Evolutionary conservation across 1,140 invertebrate species (phyloP), one percentile per base, ranked within the genome.

Genomic region (Nephotettix cincticeps): DNA sequence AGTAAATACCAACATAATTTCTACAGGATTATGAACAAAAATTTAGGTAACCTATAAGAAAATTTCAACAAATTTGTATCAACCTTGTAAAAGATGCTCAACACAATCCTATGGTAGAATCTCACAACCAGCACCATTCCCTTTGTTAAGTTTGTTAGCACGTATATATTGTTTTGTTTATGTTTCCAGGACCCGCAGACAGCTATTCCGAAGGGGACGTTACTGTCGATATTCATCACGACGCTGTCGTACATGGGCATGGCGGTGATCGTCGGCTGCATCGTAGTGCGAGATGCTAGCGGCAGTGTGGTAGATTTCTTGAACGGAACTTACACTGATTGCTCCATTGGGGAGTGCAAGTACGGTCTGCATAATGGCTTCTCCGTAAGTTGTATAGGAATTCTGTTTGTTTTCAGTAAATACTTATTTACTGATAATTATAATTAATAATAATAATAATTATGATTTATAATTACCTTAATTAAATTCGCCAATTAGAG

Each of bases 141-240:
- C n/a, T 43, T n/a, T 11, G n/a, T 43, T n/a, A 43, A 43, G 9
- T 43, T 43, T 43, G 40, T 43, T n/a, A n/a, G n/a, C n/a, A n/a
- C n/a, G n/a, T 36, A 36, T 36, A 6, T 36, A 36, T 36, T 36
- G 14, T 36, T 36, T 14, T 36, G 25, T 70, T 3, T 40, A 9
- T 45, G 58, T 30, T 70, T 80, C 40, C 80, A 98, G 94, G 94
- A 99, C 85, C 95, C 96, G 0, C 91, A 92, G 82, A 87, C 84
- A 63, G 91, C 95, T 0, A 97, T 96, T 76, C 94, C 94, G 0
- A 93, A 94, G 81, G 96, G 96, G 70, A 98, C 96, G 0, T 81
- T 98, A 1, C 78, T 95, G 13, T 93, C 96, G 0, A 96, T 99
- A 73, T 64, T 92, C 0, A 82, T 97, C 9, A 96, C 94, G 1